Evolutionary conservation across 2,113 vertebrate genomes (phyloP).

Genomic region (Albula goreensis): DNA sequence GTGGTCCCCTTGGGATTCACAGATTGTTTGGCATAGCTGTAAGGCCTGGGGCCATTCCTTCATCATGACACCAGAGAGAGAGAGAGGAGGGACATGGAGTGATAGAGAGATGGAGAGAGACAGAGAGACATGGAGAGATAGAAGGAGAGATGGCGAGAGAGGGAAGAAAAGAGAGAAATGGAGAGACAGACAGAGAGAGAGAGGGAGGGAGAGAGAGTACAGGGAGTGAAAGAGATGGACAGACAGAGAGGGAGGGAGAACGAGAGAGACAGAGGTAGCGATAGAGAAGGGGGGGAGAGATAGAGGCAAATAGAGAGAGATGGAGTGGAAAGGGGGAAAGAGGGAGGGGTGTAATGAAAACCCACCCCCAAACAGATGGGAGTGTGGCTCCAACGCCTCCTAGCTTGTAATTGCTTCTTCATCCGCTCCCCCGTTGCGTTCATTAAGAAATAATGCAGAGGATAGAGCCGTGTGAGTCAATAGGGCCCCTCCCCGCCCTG

Average conservation of each 20-base stretch:
- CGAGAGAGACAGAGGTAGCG: too few relatives aligned
- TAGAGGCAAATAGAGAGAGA: too few relatives aligned
- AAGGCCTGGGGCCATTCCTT: not conserved
- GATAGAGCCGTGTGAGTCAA: not conserved
- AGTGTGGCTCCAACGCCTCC: constrained; percentile 7
- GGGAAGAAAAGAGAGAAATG: not conserved
- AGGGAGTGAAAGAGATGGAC: too few relatives aligned
- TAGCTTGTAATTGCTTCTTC: constrained; percentile 14
- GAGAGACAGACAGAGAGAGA: not conserved
- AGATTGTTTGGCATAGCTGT: not conserved
- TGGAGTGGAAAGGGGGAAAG: too few relatives aligned
- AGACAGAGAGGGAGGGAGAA: too few relatives aligned
- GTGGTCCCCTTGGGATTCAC: not conserved
- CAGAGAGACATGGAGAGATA: not conserved
- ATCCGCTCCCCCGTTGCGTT: constrained; percentile 12
- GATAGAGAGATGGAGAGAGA: not conserved
- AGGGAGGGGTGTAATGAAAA: too few relatives aligned
- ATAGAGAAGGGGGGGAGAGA: too few relatives aligned
- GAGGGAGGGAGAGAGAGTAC: not conserved
- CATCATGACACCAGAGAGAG: not conserved
- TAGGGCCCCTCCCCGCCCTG: not conserved
- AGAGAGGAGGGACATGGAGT: not conserved
- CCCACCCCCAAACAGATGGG: not conserved
- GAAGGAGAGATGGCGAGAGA: not conserved
- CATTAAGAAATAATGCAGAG: constrained; percentile 21